Evolutionary conservation across 2,113 vertebrate genomes (phyloP), one percentile per base, ranked within the genome.

Genomic region (Mobula hypostoma): DNA sequence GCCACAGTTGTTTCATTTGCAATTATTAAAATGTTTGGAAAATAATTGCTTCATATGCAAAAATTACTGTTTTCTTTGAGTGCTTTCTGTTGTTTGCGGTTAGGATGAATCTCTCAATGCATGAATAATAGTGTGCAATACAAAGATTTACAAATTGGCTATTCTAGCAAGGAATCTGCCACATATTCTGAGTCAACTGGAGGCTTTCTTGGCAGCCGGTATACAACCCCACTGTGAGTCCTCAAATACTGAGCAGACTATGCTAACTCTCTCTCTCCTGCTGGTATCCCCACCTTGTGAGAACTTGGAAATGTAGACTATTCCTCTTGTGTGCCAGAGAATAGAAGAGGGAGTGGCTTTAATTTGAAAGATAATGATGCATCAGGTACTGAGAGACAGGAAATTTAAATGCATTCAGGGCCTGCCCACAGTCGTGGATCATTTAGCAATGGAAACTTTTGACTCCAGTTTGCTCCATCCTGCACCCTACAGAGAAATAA

Each of bases 91-190:
- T 87, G 56, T 87, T 87, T 63, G 58, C 7, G 9, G 56, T 63
- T 63, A 14, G 56, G n/a, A n/a, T 87, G 83, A 87, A 61, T 87
- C 56, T 63, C 58, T n/a, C 83, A 15, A 63, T 87, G 58, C 61
- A 63, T 63, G 24, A 87, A n/a, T 87, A 87, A 87, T 19, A 85
- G 19, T 6, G 29, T 7, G 58, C 58, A 29, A 87, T 29, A 63
- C 58, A 87, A 87, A 87, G 24, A 83, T 87, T 61, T 63, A 87
- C 83, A 87, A 87, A 87, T 87, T n/a, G 83, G 27, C 56, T 63
- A 63, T 87, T 63, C n/a, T 87, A 63, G 83, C 61, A 63, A 63
- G 83, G 58, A 87, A 61, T 63, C 83, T 87, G 83, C 56, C 83
- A 87, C 56, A 61, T 11, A 29, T 87, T 87, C 83, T 29, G 58